These are phyloP conservation scores for Anhinga anhinga DNA, from an alignment of 2,113 vertebrate genomes.

Conservation along the genomic window DNA sequence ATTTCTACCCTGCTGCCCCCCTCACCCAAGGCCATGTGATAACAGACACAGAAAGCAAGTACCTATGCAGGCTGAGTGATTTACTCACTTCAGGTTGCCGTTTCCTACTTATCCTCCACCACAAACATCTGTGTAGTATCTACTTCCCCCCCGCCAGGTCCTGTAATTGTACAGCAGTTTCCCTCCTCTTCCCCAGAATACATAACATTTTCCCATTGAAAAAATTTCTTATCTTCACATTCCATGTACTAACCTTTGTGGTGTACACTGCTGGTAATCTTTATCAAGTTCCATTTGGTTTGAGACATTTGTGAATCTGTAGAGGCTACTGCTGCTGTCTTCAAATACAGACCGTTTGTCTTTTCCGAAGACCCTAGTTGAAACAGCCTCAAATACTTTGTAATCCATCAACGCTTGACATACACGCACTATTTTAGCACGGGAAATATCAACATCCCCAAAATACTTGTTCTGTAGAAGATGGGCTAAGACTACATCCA, in stretches of 20 bases:
- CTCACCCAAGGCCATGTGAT: neutral
- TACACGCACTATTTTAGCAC: slow-evolving; percentile 89
- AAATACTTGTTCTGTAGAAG: slow-evolving; percentile 91
- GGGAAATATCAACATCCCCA: slow-evolving; percentile 88
- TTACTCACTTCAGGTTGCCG: neutral
- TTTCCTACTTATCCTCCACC: neutral
- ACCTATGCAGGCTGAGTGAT: neutral
- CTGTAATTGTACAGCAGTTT: neutral
- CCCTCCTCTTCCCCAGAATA: neutral
- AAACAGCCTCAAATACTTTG: slow-evolving; percentile 91
- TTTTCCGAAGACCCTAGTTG: slow-evolving; percentile 87
- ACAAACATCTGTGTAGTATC: neutral
- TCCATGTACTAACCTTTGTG: slow-evolving; percentile 66
- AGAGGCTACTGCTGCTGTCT: slow-evolving; percentile 92
- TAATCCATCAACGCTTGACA: slow-evolving; percentile 96
- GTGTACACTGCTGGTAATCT: slow-evolving; percentile 60
- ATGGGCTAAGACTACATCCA: slow-evolving; percentile 90
- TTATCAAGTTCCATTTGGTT: slow-evolving; percentile 70
- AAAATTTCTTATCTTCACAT: rapidly evolving
- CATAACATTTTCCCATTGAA: neutral
- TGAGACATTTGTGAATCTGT: slow-evolving; percentile 82
- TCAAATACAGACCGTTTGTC: slow-evolving; percentile 90
- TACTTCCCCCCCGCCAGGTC: neutral
- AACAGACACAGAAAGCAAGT: neutral
- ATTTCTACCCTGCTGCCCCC: neutral